Percentiles rank a stretch among this genome's conserved stretches.
These are phyloP conservation scores for Sebastes dallii DNA, from an alignment of 2,797 vertebrate species.

Conservation along the genomic window DNA sequence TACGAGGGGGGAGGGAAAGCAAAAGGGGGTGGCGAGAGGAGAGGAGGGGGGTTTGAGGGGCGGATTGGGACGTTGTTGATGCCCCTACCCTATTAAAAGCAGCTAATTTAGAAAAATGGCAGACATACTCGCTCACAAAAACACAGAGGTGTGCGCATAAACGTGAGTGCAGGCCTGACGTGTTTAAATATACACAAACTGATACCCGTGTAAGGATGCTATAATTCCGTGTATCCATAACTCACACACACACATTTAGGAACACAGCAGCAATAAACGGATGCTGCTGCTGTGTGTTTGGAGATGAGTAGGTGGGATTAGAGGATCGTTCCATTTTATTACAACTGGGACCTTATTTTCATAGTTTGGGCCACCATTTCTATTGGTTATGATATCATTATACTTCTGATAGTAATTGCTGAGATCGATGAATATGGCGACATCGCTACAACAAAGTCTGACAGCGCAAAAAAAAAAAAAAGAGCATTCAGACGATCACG, in stretches of 20 bases:
- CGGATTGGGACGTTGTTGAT: slow-evolving; percentile 63
- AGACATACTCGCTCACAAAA: slow-evolving; percentile 10
- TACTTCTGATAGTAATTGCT: background rate
- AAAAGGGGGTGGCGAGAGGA: slow-evolving; percentile 23
- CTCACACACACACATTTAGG: slow-evolving; percentile 1
- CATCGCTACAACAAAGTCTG: background rate
- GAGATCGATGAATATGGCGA: background rate
- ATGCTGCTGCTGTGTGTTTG: slow-evolving; percentile 68
- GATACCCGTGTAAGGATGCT: slow-evolving; percentile 30
- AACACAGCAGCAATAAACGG: slow-evolving; percentile 30
- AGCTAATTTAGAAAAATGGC: slow-evolving; percentile 68
- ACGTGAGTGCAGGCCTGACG: slow-evolving; percentile 16
- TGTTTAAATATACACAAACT: slow-evolving; percentile 37
- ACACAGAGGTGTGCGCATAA: slow-evolving; percentile 18
- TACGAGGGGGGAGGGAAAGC: slow-evolving; percentile 68
- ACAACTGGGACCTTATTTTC: slow-evolving; percentile 17
- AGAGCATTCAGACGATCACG: background rate
- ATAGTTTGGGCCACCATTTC: background rate
- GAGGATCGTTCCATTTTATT: slow-evolving; percentile 64
- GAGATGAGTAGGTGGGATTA: slow-evolving; percentile 79
- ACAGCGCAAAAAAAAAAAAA: background rate
- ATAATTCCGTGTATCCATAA: slow-evolving; percentile 31
- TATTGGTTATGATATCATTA: background rate
- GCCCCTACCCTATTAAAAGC: slow-evolving; percentile 61
- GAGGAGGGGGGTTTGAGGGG: slow-evolving; percentile 9